These are phyloP conservation scores for Hymenochirus boettgeri DNA, from an alignment of 2,113 vertebrate species.

Conservation along the genomic window DNA sequence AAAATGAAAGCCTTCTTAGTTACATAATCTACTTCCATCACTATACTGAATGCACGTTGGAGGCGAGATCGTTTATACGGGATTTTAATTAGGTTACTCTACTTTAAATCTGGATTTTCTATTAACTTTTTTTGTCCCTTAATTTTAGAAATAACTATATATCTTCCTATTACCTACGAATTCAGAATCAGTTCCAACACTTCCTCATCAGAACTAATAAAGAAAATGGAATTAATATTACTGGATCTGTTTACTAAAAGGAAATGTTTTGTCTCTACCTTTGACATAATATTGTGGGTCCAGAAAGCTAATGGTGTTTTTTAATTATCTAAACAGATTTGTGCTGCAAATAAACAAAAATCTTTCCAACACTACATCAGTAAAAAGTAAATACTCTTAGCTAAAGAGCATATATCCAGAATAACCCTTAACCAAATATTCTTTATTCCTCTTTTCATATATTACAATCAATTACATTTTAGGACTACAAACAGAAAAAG, in stretches of 20 bases:
- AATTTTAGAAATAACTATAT: no score
- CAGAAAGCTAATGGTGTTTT: background rate
- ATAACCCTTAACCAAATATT: background rate
- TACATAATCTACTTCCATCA: no score
- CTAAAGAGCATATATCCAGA: background rate
- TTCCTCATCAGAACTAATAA: background rate
- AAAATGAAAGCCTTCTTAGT: no score
- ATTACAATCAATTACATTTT: background rate
- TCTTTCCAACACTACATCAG: background rate
- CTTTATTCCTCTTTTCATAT: background rate
- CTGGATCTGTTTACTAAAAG: constrained; percentile 12
- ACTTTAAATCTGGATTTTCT: no score
- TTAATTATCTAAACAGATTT: background rate
- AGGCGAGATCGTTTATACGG: no score
- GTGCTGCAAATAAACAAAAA: background rate
- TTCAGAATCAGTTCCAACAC: background rate
- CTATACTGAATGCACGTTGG: no score
- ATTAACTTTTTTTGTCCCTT: no score
- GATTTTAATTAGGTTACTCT: no score
- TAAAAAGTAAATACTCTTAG: background rate
- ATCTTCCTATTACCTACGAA: background rate
- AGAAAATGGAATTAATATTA: constrained; percentile 3
- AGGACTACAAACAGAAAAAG: background rate
- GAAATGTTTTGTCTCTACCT: background rate
- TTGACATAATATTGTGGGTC: background rate